Evolutionary conservation across 2,113 vertebrate species (phyloP).

Genomic region (Stictonetta naevosa): DNA sequence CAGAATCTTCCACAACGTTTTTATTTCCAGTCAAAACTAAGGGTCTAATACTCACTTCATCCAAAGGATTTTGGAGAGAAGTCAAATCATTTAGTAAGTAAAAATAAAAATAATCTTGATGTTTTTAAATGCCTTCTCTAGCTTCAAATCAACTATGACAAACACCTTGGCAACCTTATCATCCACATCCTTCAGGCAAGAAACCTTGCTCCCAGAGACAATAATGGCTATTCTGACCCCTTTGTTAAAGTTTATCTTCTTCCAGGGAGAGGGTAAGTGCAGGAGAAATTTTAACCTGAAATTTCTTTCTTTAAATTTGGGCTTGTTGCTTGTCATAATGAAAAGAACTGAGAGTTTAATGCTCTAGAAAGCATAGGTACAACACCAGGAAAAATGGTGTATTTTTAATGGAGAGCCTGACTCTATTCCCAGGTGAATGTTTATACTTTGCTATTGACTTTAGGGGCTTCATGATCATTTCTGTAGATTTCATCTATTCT

Average conservation of each 20-base stretch:
- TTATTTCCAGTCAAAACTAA: background rate
- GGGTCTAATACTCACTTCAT: background rate
- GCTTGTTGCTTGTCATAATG: background rate
- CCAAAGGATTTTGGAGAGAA: background rate
- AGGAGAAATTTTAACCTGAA: background rate
- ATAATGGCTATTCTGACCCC: slow-evolving; percentile 96
- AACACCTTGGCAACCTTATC: slow-evolving; percentile 94
- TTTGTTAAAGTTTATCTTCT: slow-evolving; percentile 99
- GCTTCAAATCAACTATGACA: slow-evolving; percentile 99
- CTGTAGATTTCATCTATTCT: background rate
- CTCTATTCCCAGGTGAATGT: background rate
- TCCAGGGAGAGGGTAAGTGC: slow-evolving; percentile 96
- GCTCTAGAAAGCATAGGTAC: background rate
- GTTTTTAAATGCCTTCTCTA: slow-evolving; percentile 69
- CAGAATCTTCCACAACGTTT: background rate
- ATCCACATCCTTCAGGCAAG: slow-evolving; percentile 98
- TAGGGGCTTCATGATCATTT: background rate
- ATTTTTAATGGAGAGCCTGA: background rate
- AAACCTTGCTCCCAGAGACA: slow-evolving; percentile 92
- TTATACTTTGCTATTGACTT: background rate
- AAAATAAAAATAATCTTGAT: background rate
- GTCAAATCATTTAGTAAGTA: background rate
- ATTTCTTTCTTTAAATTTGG: background rate
- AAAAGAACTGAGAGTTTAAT: background rate
- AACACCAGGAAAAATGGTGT: background rate